A percentile compares a stretch with the other conserved stretches of the same genome.
Evolutionary conservation across 2,113 vertebrate genomes (phyloP).

Genomic region (Oryzias celebensis): DNA sequence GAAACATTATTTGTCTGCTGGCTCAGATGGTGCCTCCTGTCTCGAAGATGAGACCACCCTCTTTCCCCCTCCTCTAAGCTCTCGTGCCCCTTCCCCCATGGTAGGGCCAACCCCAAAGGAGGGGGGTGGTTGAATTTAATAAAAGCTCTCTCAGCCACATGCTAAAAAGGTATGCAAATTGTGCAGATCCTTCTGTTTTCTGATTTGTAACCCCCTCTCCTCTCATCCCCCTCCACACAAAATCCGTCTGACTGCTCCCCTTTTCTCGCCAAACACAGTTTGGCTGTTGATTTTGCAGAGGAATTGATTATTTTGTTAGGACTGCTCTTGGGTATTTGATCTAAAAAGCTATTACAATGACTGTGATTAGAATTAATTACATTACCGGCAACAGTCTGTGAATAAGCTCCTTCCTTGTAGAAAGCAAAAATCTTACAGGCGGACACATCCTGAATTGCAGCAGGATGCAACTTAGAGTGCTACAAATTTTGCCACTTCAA

Average conservation of each 20-base stretch:
- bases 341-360: constrained; percentile 73
- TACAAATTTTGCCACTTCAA: constrained; percentile 40
- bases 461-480: constrained; percentile 50
- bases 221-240: neutral
- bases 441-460: constrained; percentile 31
- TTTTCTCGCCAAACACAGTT: constrained; percentile 37
- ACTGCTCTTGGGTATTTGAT: constrained; percentile 74
- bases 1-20: constrained; percentile 62
- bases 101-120: constrained; percentile 54
- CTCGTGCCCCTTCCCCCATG: constrained; percentile 20
- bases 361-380: constrained; percentile 75
- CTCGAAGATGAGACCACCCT: constrained; percentile 52
- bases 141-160: constrained; percentile 70
- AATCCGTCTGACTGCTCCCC: constrained; percentile 51
- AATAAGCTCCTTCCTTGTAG: constrained; percentile 48
- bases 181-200: constrained; percentile 70
- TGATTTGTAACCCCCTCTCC: neutral
- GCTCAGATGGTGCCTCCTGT: constrained; percentile 67
- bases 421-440: constrained; percentile 35
- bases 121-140: constrained; percentile 65
- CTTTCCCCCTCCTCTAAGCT: constrained; percentile 26
- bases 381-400: constrained; percentile 59
- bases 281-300: constrained; percentile 66
- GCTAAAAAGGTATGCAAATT: constrained; percentile 75
- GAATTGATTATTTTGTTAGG: constrained; percentile 70